Conservation (phyloP, 2,113 vertebrate species). For the Phaethornis superciliosus region DNA sequence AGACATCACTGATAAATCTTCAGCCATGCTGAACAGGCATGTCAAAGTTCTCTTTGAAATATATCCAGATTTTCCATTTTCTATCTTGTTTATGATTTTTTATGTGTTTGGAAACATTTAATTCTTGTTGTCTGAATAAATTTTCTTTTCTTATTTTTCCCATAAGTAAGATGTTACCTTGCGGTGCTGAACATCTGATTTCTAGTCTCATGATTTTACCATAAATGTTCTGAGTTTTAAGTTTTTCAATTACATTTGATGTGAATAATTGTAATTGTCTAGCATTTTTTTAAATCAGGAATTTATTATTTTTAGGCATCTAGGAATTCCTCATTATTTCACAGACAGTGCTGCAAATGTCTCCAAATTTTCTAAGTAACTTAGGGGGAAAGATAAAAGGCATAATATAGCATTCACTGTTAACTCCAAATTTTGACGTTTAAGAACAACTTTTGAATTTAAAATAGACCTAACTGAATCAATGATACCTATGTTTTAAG, state of each 20-base stretch:
- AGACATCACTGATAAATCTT: conserved; percentile 33
- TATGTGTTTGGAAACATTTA: background rate
- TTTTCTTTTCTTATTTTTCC: background rate
- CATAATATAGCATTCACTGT: background rate
- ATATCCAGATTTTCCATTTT: background rate
- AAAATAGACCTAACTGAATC: background rate
- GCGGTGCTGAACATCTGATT: background rate
- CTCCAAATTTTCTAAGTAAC: background rate
- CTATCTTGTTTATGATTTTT: background rate
- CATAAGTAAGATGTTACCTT: background rate
- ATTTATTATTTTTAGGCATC: background rate
- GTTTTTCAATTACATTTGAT: background rate
- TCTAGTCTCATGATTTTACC: background rate
- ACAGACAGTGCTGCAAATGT: background rate
- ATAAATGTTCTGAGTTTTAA: background rate
- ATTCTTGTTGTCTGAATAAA: background rate
- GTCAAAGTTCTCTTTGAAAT: conserved; percentile 15
- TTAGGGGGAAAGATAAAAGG: background rate
- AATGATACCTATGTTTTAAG: background rate
- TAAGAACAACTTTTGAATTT: background rate
- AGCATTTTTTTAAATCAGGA: background rate
- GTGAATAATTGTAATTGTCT: background rate
- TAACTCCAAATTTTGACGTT: background rate
- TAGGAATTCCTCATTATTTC: background rate
- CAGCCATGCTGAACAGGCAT: conserved; percentile 16